phyloP scores from a whole-genome alignment of 1,140 invertebrate species.

The Drosophila elegans region DNA sequence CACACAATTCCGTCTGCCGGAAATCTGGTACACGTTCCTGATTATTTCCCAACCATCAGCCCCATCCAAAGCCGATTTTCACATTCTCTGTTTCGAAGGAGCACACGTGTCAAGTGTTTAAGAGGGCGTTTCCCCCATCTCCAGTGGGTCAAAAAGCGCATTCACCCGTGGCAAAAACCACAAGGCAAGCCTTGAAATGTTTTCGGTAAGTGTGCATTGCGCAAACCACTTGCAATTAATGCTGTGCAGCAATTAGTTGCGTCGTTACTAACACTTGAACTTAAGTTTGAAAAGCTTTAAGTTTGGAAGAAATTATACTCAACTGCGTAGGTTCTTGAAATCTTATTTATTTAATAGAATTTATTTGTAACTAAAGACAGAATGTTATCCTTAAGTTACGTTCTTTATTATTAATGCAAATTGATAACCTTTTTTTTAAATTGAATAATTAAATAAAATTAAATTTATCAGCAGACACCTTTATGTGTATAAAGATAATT shows the following conservation, averaged over 20 bases:
- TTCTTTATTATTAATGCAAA: too few species aligned
- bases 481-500: too few species aligned
- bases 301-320: neutral
- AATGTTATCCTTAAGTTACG: too few species aligned
- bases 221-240: constrained; percentile 55
- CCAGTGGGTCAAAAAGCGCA: constrained; percentile 70
- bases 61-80: constrained; percentile 6
- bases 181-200: constrained; percentile 26
- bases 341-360: too few species aligned
- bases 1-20: neutral
- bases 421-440: too few species aligned
- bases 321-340: neutral
- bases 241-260: constrained; percentile 52
- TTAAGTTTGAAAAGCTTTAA: neutral
- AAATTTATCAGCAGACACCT: too few species aligned
- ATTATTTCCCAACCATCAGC: constrained; percentile 51
- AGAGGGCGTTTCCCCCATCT: neutral
- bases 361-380: too few species aligned
- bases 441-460: too few species aligned
- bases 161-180: constrained; percentile 52
- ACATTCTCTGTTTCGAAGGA: constrained; percentile 20
- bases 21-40: constrained; percentile 56
- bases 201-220: constrained; percentile 36
- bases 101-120: constrained; percentile 56
- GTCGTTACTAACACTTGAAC: constrained; percentile 17